Base-by-base conservation (phyloP, 2,888 invertebrate genomes). In the Heterodera filipjevi region DNA sequence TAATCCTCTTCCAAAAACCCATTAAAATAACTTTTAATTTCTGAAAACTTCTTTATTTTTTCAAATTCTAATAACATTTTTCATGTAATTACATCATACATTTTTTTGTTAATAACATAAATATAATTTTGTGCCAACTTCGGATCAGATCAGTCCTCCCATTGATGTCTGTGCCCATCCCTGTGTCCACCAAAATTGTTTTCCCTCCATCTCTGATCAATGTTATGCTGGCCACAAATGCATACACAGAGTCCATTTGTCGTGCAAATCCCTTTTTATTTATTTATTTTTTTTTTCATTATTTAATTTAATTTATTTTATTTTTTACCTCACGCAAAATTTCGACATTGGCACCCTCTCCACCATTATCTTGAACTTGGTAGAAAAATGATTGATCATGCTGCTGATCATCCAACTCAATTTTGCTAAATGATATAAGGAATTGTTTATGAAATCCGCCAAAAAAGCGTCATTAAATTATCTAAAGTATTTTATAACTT, bases 131-230 rank as follows among this genome's bases (percentile, higher is more conserved):
- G 30, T 46, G 71, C 77, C 73, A 71, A 87, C 87, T 84, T 81
- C 75, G 80, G n/a, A 88, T 71, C 44, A 88, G 78, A 75, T 83
- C 82, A 1, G 86, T 88, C 66, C 86, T 79, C n/a, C 84, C 87
- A 77, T 87, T 88, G 64, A 88, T 87, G 80, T 87, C 87, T 14
- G 88, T 88, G 19, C 85, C 87, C 14, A 88, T 80, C 8, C 88
- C 88, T 5, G 88, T 88, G 81, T 88, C 88, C 30, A 88, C 86
- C 2, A 88, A 81, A 74, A 88, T 87, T 75, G 82, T 84, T 81
- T 83, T 84, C 12, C 81, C 83, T 19, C 80, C 81, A 81, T 87
- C 86, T 35, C 84, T 84, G 72, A 88, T 82, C 74, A 88, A 66
- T 3, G 87, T 88, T 30, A 88, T 84, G 49, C 87, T 87, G 35